Conservation (phyloP, 2,888 invertebrate genomes). For the Ophion costatus region DNA sequence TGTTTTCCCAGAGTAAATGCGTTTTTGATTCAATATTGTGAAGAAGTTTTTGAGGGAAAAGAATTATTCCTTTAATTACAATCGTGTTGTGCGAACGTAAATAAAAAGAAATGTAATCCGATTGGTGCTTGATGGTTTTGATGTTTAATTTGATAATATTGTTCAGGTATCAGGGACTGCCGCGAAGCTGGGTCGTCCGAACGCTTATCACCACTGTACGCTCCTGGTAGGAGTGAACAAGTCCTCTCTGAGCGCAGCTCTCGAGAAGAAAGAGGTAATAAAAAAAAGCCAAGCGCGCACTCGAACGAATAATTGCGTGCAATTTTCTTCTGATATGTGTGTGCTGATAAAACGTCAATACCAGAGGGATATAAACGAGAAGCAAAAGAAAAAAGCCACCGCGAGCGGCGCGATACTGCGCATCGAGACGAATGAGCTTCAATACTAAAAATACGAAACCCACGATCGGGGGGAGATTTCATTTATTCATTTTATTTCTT, state of each 20-base stretch:
- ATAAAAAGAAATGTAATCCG: neutral
- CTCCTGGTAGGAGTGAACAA: constrained; percentile 95
- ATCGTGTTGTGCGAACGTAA: neutral
- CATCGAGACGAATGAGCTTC: constrained; percentile 8
- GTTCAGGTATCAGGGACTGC: constrained; percentile 97
- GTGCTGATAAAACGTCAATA: constrained; percentile 25
- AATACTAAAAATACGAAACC: constrained; percentile 30
- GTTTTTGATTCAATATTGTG: no score
- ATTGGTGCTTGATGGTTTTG: neutral
- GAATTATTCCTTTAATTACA: no score
- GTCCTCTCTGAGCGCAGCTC: constrained; percentile 88
- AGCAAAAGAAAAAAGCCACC: constrained; percentile 4
- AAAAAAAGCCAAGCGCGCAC: constrained; percentile 45
- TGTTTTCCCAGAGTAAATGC: no score
- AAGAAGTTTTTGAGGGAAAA: no score
- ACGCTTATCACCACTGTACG: constrained; percentile 99
- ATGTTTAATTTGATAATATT: constrained; percentile 19
- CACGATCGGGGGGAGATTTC: constrained; percentile 35
- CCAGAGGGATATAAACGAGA: constrained; percentile 3
- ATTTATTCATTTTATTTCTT: constrained; percentile 20
- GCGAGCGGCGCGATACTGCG: neutral
- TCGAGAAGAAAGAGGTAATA: constrained; percentile 91
- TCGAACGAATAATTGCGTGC: constrained; percentile 16
- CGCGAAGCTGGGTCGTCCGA: constrained; percentile 93
- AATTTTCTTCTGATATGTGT: constrained; percentile 28